Base-by-base conservation (phyloP, 2,113 vertebrate species). In the Chiloscyllium plagiosum region DNA sequence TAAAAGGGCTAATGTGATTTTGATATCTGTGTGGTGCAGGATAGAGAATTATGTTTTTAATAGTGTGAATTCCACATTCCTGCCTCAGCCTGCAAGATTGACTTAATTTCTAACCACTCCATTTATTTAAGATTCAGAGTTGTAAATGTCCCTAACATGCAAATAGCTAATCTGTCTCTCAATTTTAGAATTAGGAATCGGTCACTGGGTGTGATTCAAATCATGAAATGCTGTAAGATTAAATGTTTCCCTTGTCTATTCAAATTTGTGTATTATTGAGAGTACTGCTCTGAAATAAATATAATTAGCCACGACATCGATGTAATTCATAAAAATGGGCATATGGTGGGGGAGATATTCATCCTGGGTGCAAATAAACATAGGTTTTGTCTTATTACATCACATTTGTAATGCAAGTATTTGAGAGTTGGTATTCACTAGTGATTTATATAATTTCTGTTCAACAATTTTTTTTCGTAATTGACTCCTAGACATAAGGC, bases 1-100 rank as follows among this genome's bases (percentile, higher is more conserved):
- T 94, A 94, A 94, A 56, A 94, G 65, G 92, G 66, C 29, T 69
- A 69, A 94, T 94, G 65, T 94, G 66, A 47, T 69, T 94, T 94
- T 94, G 66, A 69, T 94, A 94, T 94, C 65, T 94, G 65, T 69
- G 37, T 42, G 12, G 65, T 47, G 92, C 65, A 68, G 66, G 92
- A 24, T 37, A 94, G 92, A 94, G 92, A 94, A 70, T 37, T 42
- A 68, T 47, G 56, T 68, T 90, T 86, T 94, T 70, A 94, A 94
- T 94, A 47, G 92, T 24, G 70, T 42, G 12, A 94, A 94, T 94
- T 66, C 90, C 90, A 94, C n/a, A 93, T 65, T 37, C 33, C 90
- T 94, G 61, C 61, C 68, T 33, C 8, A 68, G 90, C 33, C 65
- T 94, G 61, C 65, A 42, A 37, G 90, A 94, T 50, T 94, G 66